phyloP scores from a whole-genome alignment of 1,140 invertebrate species.

The Leptinotarsa texana region DNA sequence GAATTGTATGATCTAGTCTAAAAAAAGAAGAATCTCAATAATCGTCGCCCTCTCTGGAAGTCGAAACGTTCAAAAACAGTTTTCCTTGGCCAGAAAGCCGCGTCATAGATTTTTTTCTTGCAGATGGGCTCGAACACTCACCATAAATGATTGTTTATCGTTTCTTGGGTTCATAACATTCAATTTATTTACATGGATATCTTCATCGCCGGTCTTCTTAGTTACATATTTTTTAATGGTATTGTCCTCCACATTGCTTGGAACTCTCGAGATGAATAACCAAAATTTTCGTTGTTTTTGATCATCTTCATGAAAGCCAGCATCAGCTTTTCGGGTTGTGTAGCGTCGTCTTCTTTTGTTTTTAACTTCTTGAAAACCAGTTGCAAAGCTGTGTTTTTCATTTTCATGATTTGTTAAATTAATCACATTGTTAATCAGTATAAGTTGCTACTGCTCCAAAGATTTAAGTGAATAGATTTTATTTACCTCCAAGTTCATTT shows the following conservation, averaged over 20 bases:
- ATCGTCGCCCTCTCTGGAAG: not conserved
- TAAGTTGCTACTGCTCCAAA: no score
- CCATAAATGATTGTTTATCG: no score
- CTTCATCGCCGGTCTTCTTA: not conserved
- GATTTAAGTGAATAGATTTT: no score
- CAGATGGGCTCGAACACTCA: no score
- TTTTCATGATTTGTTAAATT: not conserved
- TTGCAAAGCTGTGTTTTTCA: not conserved
- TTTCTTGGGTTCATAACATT: no score
- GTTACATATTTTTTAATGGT: not conserved
- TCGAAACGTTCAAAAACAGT: slow-evolving; percentile 8
- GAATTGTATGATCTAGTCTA: not conserved
- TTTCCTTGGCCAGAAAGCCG: not conserved
- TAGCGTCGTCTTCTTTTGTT: slow-evolving; percentile 1
- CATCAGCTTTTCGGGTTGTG: not conserved
- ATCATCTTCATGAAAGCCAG: not conserved
- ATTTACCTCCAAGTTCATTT: no score
- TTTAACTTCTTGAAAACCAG: not conserved
- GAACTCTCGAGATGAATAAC: not conserved
- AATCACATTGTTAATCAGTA: not conserved
- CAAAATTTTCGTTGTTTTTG: not conserved
- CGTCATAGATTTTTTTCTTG: not conserved
- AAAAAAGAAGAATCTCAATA: not conserved
- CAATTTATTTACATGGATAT: not conserved
- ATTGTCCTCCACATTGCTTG: not conserved